These are phyloP conservation scores for Priocnemis perturbator DNA, from an alignment of 2,888 invertebrate species.

Conservation along the genomic window DNA sequence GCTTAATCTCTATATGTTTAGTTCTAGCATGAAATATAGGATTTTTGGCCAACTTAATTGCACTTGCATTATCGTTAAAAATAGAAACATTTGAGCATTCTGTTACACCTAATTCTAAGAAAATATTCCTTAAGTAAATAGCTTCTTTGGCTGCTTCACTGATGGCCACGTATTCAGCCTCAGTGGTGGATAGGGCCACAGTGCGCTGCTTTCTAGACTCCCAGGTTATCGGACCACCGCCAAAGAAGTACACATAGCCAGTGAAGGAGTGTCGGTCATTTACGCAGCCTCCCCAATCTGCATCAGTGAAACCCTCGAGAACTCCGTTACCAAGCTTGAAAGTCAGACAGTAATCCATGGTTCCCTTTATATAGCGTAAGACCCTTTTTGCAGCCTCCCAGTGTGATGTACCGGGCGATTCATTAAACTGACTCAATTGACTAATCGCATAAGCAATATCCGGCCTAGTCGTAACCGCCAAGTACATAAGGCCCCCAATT, in stretches of 20 bases:
- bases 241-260: conserved; percentile 18
- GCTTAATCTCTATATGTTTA: conserved; percentile 17
- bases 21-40: background rate
- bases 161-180: conserved; percentile 17
- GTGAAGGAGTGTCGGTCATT: conserved; percentile 22
- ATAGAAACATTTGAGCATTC: background rate
- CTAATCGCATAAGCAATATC: background rate
- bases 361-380: conserved; percentile 16
- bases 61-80: conserved; percentile 9
- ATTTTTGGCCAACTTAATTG: conserved; percentile 12
- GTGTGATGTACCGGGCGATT: background rate
- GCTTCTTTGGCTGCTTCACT: conserved; percentile 16
- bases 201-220: too few species aligned
- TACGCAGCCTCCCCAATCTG: conserved; percentile 27
- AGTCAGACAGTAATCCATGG: background rate
- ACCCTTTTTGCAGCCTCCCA: conserved; percentile 13
- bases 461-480: background rate
- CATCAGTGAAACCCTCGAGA: conserved; percentile 16
- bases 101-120: background rate
- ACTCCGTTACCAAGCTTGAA: background rate
- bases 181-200: too few species aligned
- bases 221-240: conserved; percentile 20
- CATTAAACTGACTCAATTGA: conserved; percentile 7
- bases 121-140: background rate
- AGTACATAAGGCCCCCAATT: background rate